A percentile compares a stretch with the other conserved stretches of the same genome.
Evolutionary conservation across 2,888 invertebrate genomes (phyloP).

Genomic region (Drosophila borborema): DNA sequence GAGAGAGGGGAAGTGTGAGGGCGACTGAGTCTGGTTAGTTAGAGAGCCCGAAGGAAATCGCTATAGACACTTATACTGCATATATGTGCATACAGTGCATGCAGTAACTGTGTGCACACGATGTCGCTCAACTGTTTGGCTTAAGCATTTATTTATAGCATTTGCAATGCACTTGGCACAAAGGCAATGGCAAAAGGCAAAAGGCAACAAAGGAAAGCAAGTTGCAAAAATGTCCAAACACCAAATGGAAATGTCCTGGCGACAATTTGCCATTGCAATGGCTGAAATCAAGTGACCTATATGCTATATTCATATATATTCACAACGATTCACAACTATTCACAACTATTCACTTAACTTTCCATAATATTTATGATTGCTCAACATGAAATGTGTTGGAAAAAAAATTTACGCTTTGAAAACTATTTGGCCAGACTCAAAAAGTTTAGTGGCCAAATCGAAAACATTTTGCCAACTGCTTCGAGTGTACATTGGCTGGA

Average conservation of each 20-base stretch:
- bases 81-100: conserved; percentile 3
- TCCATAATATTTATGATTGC: conserved; percentile 3
- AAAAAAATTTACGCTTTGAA: too few relatives aligned
- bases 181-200: not conserved
- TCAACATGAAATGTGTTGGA: not conserved
- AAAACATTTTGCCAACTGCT: too few relatives aligned
- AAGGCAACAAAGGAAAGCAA: not conserved
- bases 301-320: not conserved
- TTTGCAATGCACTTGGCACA: conserved; percentile 1
- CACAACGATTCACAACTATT: not conserved
- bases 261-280: not conserved
- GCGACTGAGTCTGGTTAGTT: not conserved
- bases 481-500: not conserved
- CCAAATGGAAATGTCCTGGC: not conserved
- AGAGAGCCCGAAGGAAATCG: not conserved
- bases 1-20: not conserved
- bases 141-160: conserved; percentile 10
- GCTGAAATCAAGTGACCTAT: not conserved
- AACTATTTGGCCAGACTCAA: not conserved
- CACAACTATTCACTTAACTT: conserved; percentile 6
- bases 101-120: conserved; percentile 9
- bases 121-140: conserved; percentile 9
- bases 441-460: not conserved
- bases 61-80: conserved; percentile 6
- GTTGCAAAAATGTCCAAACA: not conserved